phyloP scores from a whole-genome alignment of 2,797 vertebrate genomes.

The Lemur catta region DNA sequence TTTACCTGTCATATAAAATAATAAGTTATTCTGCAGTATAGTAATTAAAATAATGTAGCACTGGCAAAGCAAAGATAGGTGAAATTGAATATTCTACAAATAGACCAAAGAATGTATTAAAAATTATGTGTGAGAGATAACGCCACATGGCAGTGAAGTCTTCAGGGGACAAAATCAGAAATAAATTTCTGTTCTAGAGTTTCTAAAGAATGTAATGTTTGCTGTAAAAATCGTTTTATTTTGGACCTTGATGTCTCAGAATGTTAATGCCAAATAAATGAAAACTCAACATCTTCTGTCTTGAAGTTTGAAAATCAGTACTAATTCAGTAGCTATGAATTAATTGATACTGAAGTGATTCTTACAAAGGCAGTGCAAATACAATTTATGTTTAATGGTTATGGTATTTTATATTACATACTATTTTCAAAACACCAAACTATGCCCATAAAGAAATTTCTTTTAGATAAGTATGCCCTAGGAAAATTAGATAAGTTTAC shows the following conservation, averaged over 20 bases:
- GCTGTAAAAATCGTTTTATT: conserved; percentile 21
- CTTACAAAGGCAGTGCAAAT: neutral
- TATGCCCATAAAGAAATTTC: neutral
- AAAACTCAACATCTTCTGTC: neutral
- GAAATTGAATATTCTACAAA: neutral
- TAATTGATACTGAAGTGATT: neutral
- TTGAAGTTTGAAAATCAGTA: neutral
- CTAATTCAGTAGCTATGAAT: conserved; percentile 1
- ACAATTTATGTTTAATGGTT: neutral
- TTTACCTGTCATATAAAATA: neutral
- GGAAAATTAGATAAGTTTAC: neutral
- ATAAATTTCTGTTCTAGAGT: neutral
- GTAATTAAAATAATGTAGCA: neutral
- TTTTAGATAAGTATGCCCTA: neutral
- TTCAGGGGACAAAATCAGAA: neutral
- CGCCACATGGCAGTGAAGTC: accelerated
- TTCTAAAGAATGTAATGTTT: conserved; percentile 6
- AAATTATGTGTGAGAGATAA: neutral
- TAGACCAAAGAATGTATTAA: neutral
- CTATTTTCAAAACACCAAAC: conserved; percentile 34
- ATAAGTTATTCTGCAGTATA: neutral
- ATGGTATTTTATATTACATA: neutral
- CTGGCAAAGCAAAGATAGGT: neutral
- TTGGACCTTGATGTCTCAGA: neutral
- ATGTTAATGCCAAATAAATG: neutral